These are phyloP conservation scores for Osedax frankpressi DNA, from an alignment of 2,888 invertebrate genomes.

Conservation along the genomic window DNA sequence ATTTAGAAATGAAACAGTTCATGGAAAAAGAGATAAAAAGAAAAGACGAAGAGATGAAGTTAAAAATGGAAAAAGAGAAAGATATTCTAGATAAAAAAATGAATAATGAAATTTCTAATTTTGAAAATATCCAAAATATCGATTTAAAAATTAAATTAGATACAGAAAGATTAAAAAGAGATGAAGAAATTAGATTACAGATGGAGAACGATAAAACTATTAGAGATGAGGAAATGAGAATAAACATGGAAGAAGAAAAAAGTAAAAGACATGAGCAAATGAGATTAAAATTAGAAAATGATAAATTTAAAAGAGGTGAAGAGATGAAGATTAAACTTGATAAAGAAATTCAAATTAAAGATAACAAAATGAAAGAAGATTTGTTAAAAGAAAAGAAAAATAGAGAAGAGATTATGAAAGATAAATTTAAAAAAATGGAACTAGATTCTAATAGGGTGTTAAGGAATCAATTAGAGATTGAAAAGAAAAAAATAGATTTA, in stretches of 20 bases:
- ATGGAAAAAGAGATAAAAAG: neutral
- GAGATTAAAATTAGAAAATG: neutral
- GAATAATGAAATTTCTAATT: neutral
- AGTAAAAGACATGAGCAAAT: neutral
- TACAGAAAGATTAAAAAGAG: neutral
- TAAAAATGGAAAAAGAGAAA: neutral
- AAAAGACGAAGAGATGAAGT: neutral
- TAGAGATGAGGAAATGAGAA: neutral
- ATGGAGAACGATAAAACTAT: neutral
- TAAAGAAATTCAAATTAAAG: neutral
- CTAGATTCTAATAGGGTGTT: neutral
- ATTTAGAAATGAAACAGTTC: neutral
- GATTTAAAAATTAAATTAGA: neutral
- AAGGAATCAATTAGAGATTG: neutral
- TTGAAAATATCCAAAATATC: neutral
- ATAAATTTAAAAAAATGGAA: neutral
- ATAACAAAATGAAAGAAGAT: neutral
- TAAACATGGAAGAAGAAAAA: neutral
- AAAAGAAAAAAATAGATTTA: neutral
- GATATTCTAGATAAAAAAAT: neutral
- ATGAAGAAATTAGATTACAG: neutral
- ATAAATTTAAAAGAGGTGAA: neutral
- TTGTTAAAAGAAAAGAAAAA: neutral
- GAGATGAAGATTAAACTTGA: neutral
- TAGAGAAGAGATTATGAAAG: neutral